Evolutionary conservation across 2,888 invertebrate genomes (phyloP).

Genomic region (Callinectes sapidus): DNA sequence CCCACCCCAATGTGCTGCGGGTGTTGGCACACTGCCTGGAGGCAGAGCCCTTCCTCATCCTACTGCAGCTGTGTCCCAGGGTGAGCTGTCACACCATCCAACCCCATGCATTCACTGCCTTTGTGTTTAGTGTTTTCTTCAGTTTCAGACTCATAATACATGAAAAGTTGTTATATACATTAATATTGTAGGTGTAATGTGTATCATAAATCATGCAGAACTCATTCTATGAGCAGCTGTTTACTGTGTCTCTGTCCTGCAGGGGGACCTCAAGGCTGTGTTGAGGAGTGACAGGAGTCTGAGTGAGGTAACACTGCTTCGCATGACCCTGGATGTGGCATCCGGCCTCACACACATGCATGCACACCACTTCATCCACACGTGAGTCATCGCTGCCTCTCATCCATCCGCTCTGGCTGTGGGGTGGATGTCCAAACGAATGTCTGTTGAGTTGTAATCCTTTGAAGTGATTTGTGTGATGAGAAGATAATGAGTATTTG

Average conservation of each 20-base stretch:
- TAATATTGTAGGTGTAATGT: neutral
- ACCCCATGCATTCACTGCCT: too few species aligned
- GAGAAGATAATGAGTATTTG: neutral
- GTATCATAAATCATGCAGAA: neutral
- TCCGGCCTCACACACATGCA: conserved; percentile 72
- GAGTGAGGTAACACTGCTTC: conserved; percentile 75
- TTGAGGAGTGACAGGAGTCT: conserved; percentile 77
- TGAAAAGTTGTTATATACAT: neutral
- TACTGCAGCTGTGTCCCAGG: conserved; percentile 85
- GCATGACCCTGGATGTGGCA: conserved; percentile 67
- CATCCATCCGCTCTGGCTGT: neutral
- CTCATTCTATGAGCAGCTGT: neutral
- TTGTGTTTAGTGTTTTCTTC: too few species aligned
- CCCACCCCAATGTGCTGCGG: conserved; percentile 84
- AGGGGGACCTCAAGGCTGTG: conserved; percentile 83
- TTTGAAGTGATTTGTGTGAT: neutral
- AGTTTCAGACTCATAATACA: too few species aligned
- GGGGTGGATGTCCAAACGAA: neutral
- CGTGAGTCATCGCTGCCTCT: conserved; percentile 45
- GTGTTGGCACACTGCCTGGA: conserved; percentile 86
- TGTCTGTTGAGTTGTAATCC: neutral
- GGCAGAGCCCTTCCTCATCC: conserved; percentile 85
- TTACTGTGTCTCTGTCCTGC: conserved; percentile 53
- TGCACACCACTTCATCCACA: conserved; percentile 72
- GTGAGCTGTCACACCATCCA: conserved; percentile 75